Percentiles rank a stretch among this genome's conserved stretches.
These are phyloP conservation scores for Drosophila chauvacae DNA, from an alignment of 1,140 invertebrate genomes.

Conservation along the genomic window DNA sequence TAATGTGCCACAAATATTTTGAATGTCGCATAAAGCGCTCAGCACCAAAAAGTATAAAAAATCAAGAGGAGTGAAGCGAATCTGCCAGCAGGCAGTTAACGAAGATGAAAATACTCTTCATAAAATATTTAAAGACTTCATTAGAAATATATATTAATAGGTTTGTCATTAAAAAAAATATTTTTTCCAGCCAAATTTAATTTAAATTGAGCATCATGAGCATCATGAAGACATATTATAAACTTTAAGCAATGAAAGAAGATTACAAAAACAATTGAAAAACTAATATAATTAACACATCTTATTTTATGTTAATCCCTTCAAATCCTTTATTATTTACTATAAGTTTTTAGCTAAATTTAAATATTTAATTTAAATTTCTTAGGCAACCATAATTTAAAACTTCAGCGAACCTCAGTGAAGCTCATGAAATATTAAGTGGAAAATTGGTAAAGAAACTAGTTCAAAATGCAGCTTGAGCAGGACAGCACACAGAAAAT, in stretches of 20 bases:
- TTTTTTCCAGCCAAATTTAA: background rate
- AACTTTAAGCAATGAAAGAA: background rate
- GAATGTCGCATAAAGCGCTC: constrained; percentile 68
- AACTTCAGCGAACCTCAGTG: background rate
- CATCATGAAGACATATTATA: background rate
- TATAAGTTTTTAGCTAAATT: background rate
- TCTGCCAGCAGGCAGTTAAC: background rate
- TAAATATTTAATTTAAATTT: too few species aligned
- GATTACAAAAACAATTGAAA: background rate
- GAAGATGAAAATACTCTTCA: constrained; percentile 8
- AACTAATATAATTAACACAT: background rate
- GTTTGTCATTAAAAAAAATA: too few species aligned
- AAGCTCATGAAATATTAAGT: constrained; percentile 58
- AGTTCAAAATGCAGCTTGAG: constrained; percentile 7
- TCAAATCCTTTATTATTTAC: background rate
- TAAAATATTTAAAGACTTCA: background rate
- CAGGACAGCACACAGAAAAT: constrained; percentile 23
- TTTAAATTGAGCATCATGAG: rapidly evolving
- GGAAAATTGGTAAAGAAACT: constrained; percentile 72
- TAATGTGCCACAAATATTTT: constrained; percentile 75
- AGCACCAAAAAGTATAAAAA: constrained; percentile 22
- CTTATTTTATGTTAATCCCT: background rate
- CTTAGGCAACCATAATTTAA: background rate
- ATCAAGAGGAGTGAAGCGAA: constrained; percentile 9
- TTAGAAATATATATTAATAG: background rate